Evolutionary conservation across 1,140 invertebrate species (phyloP).

Genomic region (Scaptomyza pallida): DNA sequence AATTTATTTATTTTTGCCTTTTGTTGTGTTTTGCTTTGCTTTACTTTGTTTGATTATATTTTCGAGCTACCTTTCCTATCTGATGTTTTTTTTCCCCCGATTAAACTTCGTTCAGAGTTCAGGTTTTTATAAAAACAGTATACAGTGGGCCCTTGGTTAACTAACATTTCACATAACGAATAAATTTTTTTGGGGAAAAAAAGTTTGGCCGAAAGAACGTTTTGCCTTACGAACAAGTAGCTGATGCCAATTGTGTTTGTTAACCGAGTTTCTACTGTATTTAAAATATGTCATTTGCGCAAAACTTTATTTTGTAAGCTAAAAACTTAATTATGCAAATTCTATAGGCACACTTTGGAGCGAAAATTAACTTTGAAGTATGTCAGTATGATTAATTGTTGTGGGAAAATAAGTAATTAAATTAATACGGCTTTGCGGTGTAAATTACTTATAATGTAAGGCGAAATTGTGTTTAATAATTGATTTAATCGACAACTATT

Average conservation of each 20-base stretch:
- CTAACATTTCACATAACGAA: too few relatives aligned
- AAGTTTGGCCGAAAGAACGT: too few relatives aligned
- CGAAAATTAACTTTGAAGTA: conserved; percentile 40
- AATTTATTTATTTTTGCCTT: conserved; percentile 11
- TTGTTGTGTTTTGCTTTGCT: conserved; percentile 11
- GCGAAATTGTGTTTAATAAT: too few relatives aligned
- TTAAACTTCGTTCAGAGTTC: conserved; percentile 14
- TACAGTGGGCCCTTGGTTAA: too few relatives aligned
- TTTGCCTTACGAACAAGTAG: too few relatives aligned
- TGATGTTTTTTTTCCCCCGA: too few relatives aligned
- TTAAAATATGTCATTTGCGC: not conserved
- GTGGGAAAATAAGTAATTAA: not conserved
- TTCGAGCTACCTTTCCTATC: too few relatives aligned
- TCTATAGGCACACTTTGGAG: not conserved
- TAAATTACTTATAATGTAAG: not conserved
- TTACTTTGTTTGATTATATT: not conserved
- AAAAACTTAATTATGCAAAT: conserved; percentile 25
- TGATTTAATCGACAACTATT: not conserved
- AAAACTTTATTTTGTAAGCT: conserved; percentile 7
- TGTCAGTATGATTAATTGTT: conserved; percentile 59
- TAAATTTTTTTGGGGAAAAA: too few relatives aligned
- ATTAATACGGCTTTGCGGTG: not conserved
- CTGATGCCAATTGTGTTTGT: too few relatives aligned
- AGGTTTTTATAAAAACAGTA: conserved; percentile 7
- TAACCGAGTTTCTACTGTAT: too few relatives aligned